These are phyloP conservation scores for Acanthiza pusilla DNA, from an alignment of 2,797 vertebrate species.

Conservation along the genomic window DNA sequence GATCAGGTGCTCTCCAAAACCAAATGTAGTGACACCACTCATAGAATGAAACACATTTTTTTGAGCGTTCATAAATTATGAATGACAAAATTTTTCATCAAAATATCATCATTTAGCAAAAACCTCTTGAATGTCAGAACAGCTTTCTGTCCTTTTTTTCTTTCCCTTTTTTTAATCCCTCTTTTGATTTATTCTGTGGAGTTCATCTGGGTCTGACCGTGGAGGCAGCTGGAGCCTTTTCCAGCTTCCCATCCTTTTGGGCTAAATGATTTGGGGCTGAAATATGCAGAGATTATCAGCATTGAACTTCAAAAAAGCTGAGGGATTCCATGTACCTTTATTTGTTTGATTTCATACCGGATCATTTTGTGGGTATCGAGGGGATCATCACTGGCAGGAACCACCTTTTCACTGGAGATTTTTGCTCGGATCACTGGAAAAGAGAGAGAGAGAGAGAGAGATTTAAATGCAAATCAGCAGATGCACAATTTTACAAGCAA, in stretches of 20 bases:
- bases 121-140: too few species aligned
- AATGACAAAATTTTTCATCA: background rate
- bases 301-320: constrained; percentile 30
- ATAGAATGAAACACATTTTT: background rate
- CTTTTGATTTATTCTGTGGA: background rate
- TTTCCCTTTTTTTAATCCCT: background rate
- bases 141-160: too few species aligned
- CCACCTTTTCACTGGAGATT: constrained; percentile 86
- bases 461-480: background rate
- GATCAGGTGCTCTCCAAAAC: background rate
- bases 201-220: background rate
- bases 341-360: constrained; percentile 94
- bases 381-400: constrained; percentile 83
- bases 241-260: background rate
- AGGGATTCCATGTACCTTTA: constrained; percentile 83
- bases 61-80: background rate
- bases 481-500: background rate
- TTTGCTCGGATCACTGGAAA: constrained; percentile 88
- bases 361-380: constrained; percentile 86
- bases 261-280: background rate
- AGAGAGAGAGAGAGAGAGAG: constrained; percentile 10
- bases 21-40: background rate
- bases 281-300: background rate
- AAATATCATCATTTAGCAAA: background rate
- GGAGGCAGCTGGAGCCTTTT: background rate